Base-by-base conservation (phyloP, 1,140 invertebrate genomes). In the Epicauta chinensis region DNA sequence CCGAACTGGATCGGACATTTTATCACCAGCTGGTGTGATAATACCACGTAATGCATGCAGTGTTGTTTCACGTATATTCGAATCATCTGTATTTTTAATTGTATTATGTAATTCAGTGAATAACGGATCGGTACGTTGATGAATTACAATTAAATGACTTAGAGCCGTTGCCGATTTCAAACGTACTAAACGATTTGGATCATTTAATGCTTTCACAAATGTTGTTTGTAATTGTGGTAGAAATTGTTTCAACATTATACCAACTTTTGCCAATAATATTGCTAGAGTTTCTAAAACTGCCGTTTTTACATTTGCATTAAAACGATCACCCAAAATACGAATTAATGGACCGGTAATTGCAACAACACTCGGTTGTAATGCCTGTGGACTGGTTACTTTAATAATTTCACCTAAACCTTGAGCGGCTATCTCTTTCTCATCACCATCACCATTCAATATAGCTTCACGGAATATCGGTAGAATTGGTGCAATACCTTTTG, bases 171-270 rank as follows among this genome's bases (percentile, higher is more conserved):
- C 93, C 9, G 94, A 91, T 75, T 91, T 91, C 31, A 97, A 76
- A 53, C 94, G 78, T 1, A 98, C 93, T 59, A 81, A 79, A 53
- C 93, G 75, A 68, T 92, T 89, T 16, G 84, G 80, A 71, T 98
- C 96, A 70, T 88, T 87, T 13, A 97, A 74, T 2, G 94, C 86
- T 76, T 96, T 96, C 10, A 98, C 76, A 72, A 99, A 98, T 3
- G 96, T 98, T 13, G 94, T 97, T 78, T 98, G 95, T 7, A 99
- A 77, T 76, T 99, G 96, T 9, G 97, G 96, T 62, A 99, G 76
- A 73, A 99, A 99, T 67, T 98, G 94, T 73, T 96, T 97, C 67
- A 99, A 71, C 81, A 94, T 88, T 7, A 87, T 78, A 12, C 92
- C 91, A 51, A 93, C 88, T 78, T 95, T 96, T 11, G 84, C 81